phyloP scores from a whole-genome alignment of 2,113 vertebrate species.

The Peromyscus maniculatus region DNA sequence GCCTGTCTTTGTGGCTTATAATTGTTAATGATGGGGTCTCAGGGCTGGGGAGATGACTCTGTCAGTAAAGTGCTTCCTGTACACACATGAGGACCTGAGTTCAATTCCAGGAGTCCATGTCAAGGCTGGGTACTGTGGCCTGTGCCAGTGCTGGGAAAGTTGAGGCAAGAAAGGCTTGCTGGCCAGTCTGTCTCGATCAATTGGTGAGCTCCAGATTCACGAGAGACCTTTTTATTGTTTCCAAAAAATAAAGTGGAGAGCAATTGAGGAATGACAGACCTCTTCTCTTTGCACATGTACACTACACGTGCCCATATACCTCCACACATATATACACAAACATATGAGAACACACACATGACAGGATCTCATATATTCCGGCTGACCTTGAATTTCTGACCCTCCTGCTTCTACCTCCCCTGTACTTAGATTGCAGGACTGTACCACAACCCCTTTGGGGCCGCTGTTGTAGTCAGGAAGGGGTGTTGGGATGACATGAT shows the following conservation, averaged over 20 bases:
- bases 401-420: background rate
- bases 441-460: background rate
- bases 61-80: background rate
- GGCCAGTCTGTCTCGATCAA: too few species aligned
- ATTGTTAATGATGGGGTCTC: background rate
- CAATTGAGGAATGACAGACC: background rate
- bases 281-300: too few species aligned
- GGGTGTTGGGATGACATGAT: background rate
- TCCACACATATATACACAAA: too few species aligned
- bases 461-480: background rate
- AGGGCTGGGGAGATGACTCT: background rate
- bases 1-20: background rate
- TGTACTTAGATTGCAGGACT: too few species aligned
- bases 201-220: background rate
- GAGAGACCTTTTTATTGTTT: too few species aligned
- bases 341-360: background rate
- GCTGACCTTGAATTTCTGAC: background rate
- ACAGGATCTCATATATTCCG: background rate
- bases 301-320: background rate
- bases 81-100: background rate
- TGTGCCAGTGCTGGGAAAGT: background rate
- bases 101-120: too few species aligned
- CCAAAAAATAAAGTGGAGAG: background rate
- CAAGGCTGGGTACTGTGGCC: background rate
- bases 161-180: background rate